Evolutionary conservation across 2,113 vertebrate species (phyloP), one percentile per base, ranked within the genome.

Genomic region (Peromyscus maniculatus): DNA sequence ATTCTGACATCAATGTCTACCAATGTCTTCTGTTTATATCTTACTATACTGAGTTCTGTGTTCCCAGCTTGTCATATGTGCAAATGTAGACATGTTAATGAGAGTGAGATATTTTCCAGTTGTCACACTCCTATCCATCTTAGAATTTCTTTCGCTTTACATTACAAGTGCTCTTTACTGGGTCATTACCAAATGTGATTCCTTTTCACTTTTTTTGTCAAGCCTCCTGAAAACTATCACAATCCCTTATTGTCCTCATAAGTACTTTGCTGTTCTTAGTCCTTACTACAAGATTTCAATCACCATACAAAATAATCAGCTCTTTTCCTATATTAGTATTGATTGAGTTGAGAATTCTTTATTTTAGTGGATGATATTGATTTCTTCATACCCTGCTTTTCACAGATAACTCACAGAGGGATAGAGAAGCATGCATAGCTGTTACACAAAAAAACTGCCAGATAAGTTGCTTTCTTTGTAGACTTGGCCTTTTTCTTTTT

Each of bases 401-500:
- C n/a, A 31, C 4, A 7, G 11, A 5, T 28, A 8, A 52, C 15
- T 57, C 52, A 55, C 11, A 16, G 0, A 10, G 36, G 12, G 21
- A 31, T 6, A 86, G 19, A 3, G 10, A 0, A 0, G 16, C 5
- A 1, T 0, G 1, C 21, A 59, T 3, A 26, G 17, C 28, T n/a
- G 5, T 7, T 26, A 19, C 8, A 6, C 28, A 31, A 49, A 5
- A 49, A 13, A 24, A 59, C 26, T 2, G 6, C 36, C 13, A 24
- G 4, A 4, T 3, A n/a, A 86, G 15, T 12, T 10, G 16, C 11
- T 12, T 2, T n/a, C 4, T 71, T 62, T 62, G 9, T 39, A 36
- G 13, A 64, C 1, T 13, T 28, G n/a, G 16, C 39, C 39, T 49
- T 16, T 57, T 15, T 24, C 39, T 16, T 49, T 15, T 24, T 1